Evolutionary conservation across 1,140 invertebrate species (phyloP), one percentile per base, ranked within the genome.

Genomic region (Leptoteleia sp.): DNA sequence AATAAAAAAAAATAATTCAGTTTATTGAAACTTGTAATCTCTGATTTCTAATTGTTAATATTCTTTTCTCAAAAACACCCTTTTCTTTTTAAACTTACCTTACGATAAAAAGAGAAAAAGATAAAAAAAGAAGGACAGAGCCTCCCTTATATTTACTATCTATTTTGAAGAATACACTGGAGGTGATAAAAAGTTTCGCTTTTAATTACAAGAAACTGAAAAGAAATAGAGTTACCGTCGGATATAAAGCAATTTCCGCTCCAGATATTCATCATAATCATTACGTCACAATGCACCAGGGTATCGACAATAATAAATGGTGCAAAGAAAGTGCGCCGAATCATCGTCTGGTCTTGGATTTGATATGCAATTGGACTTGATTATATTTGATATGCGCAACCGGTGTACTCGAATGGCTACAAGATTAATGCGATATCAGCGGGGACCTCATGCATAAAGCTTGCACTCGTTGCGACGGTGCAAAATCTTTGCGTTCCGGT

Each of bases 351-450:
- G 42, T 47, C 27, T 45, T 61, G 42, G 55, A 61, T 61, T 61
- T 47, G 57, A 37, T 48, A 62, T 48, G 57, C 12, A 62, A 62
- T 62, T 62, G 57, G 57, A 62, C 43, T 38, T 48, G 57, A 47
- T 62, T 48, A 47, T 38, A 48, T 62, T 62, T 38, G 57, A 62
- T 43, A 62, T 43, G 1, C 4, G 35, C 25, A 33, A 33, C 15
- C 54, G 22, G n/a, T 16, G 25, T 1, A 8, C 22, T 12, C 13
- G 38, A 48, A 13, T 7, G 33, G 11, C 0, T 11, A 19, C 3
- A 38, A 27, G 11, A 43, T 42, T 61, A 62, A 62, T 37, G 31
- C 29, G 33, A 38, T 62, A 47, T 48, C 31, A 62, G 11, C 13
- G 19, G 42, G 19, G 42, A 11, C 25, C 43, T 48, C 42, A 29